Evolutionary conservation across 1,140 invertebrate species (phyloP).

Genomic region (Samia ricini): DNA sequence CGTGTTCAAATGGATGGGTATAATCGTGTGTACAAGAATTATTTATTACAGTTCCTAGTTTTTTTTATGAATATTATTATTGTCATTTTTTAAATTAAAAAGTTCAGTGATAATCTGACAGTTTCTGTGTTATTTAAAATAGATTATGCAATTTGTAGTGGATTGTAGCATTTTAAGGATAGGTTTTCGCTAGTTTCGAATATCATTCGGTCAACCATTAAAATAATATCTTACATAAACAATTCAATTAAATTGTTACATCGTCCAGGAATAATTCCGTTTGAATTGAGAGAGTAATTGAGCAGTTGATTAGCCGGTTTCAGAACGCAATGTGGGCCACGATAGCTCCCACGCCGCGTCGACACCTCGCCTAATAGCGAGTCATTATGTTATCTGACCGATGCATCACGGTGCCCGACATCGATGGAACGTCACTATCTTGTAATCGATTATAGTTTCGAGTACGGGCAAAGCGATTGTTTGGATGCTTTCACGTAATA

Average conservation of each 20-base stretch:
- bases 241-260: constrained; percentile 62
- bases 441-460: constrained; percentile 41
- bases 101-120: too few species aligned
- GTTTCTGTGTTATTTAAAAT: too few species aligned
- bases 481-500: constrained; percentile 43
- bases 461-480: constrained; percentile 49
- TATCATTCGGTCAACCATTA: constrained; percentile 22
- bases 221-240: constrained; percentile 52
- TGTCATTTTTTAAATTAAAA: too few species aligned
- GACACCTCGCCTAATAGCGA: constrained; percentile 64
- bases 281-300: constrained; percentile 67
- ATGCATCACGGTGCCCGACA: constrained; percentile 44
- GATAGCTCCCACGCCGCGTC: constrained; percentile 62
- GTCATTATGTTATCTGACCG: constrained; percentile 62
- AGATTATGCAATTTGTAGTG: too few species aligned
- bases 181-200: too few species aligned
- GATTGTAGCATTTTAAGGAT: too few species aligned
- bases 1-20: too few species aligned
- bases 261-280: constrained; percentile 51
- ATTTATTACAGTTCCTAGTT: too few species aligned
- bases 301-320: constrained; percentile 56
- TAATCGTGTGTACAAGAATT: too few species aligned
- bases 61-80: too few species aligned
- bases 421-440: constrained; percentile 46
- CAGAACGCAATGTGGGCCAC: constrained; percentile 49